Evolutionary conservation across 2,888 invertebrate species (phyloP).

Genomic region (Malthinus seriepunctatus): DNA sequence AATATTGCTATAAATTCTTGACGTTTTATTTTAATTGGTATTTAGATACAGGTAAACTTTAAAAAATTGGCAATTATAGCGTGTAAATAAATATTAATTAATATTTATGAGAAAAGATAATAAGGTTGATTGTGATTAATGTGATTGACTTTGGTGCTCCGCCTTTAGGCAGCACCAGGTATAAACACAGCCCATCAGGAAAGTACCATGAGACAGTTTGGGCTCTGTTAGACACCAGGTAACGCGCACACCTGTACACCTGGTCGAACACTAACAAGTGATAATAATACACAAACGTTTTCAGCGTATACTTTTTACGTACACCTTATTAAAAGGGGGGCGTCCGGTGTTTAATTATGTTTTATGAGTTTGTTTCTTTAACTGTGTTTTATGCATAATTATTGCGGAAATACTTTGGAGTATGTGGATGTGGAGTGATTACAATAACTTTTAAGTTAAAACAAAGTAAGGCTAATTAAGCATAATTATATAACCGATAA

Average conservation of each 20-base stretch:
- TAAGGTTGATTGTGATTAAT: slow-evolving; percentile 50
- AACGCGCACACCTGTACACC: slow-evolving; percentile 36
- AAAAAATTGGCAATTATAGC: not conserved
- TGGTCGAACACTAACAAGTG: slow-evolving; percentile 24
- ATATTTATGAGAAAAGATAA: slow-evolving; percentile 20
- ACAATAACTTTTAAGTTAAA: slow-evolving; percentile 10
- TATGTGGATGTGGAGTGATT: not conserved
- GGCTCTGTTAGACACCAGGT: slow-evolving; percentile 31
- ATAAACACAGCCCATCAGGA: slow-evolving; percentile 42
- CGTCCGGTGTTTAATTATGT: not conserved
- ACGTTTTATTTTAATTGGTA: no score
- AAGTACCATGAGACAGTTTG: slow-evolving; percentile 38
- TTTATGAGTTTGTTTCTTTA: not conserved
- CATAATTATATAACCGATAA: slow-evolving; percentile 20
- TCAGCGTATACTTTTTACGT: not conserved
- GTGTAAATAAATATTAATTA: slow-evolving; percentile 7
- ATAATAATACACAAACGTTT: slow-evolving; percentile 20
- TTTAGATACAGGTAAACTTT: no score
- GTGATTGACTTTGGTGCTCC: slow-evolving; percentile 40
- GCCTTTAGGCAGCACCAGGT: slow-evolving; percentile 43
- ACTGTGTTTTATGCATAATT: not conserved
- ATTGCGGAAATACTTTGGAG: not conserved
- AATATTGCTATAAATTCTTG: no score
- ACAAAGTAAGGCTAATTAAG: slow-evolving; percentile 19
- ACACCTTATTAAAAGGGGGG: not conserved